Percentiles rank a stretch among this genome's conserved stretches.
phyloP scores from a whole-genome alignment of 2,888 invertebrate species.

The Spodoptera littoralis region DNA sequence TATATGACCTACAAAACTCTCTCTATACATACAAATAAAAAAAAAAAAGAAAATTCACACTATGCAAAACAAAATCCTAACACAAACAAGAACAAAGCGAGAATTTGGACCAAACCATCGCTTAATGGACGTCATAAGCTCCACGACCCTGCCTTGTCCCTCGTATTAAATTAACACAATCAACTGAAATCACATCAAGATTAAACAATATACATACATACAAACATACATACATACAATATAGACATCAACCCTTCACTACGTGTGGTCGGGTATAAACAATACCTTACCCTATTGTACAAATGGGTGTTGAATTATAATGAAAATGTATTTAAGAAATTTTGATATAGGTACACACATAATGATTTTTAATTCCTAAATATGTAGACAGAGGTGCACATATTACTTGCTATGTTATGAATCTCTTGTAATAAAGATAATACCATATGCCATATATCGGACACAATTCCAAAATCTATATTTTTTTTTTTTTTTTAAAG shows the following conservation, averaged over 20 bases:
- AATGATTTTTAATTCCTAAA: neutral
- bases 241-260: conserved; percentile 40
- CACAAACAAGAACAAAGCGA: too few species aligned
- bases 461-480: too few species aligned
- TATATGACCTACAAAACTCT: too few species aligned
- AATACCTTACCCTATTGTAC: conserved; percentile 28
- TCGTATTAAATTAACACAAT: conserved; percentile 40
- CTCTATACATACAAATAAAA: too few species aligned
- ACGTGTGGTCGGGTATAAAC: conserved; percentile 25
- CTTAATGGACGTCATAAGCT: conserved; percentile 25
- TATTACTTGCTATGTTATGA: too few species aligned
- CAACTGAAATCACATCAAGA: conserved; percentile 37
- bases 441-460: too few species aligned
- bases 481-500: too few species aligned
- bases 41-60: too few species aligned
- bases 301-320: conserved; percentile 23
- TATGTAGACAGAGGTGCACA: too few species aligned
- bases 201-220: conserved; percentile 28
- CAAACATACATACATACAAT: neutral
- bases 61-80: too few species aligned
- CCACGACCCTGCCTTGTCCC: conserved; percentile 6
- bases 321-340: conserved; percentile 12
- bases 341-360: conserved; percentile 1
- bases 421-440: too few species aligned
- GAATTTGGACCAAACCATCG: too few species aligned